Percentiles rank a stretch among this genome's conserved stretches.
Evolutionary conservation across 2,888 invertebrate genomes (phyloP).

Genomic region (Caenorhabditis sp.): DNA sequence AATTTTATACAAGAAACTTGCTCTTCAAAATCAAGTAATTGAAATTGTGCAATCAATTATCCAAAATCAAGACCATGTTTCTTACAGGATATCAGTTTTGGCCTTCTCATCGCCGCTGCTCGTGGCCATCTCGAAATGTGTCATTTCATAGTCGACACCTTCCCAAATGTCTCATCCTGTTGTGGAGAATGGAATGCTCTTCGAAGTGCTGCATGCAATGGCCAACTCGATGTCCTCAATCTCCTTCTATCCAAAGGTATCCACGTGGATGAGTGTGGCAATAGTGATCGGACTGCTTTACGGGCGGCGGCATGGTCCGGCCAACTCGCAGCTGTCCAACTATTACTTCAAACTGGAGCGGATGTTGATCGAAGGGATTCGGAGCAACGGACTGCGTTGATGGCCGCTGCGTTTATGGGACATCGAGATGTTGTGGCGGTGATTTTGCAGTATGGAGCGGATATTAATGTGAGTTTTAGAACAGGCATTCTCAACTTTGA

Average conservation of each 20-base stretch:
- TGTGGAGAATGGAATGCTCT: constrained; percentile 55
- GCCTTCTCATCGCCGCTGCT: constrained; percentile 45
- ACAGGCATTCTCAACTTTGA: background rate
- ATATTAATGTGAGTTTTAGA: constrained; percentile 34
- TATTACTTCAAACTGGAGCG: constrained; percentile 47
- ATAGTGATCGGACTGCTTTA: constrained; percentile 55
- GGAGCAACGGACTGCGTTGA: constrained; percentile 51
- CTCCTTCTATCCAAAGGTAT: constrained; percentile 53
- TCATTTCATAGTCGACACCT: constrained; percentile 27
- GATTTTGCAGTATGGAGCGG: constrained; percentile 48
- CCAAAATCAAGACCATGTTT: background rate
- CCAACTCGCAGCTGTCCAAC: constrained; percentile 45
- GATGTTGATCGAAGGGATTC: constrained; percentile 50
- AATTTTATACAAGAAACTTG: background rate
- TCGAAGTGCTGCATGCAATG: constrained; percentile 54
- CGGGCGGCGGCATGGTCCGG: constrained; percentile 60
- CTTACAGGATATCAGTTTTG: constrained; percentile 36
- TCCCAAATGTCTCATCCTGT: constrained; percentile 18
- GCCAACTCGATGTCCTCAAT: constrained; percentile 54
- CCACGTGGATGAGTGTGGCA: constrained; percentile 55
- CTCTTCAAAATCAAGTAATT: too few relatives aligned
- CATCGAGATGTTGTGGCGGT: constrained; percentile 48
- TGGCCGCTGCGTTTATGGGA: constrained; percentile 60
- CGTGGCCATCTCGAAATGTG: constrained; percentile 52
- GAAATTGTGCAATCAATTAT: too few relatives aligned